Percentiles rank a stretch among this genome's conserved stretches.
phyloP scores from a whole-genome alignment of 2,113 vertebrate species.

The Pachycephala philippinensis region DNA sequence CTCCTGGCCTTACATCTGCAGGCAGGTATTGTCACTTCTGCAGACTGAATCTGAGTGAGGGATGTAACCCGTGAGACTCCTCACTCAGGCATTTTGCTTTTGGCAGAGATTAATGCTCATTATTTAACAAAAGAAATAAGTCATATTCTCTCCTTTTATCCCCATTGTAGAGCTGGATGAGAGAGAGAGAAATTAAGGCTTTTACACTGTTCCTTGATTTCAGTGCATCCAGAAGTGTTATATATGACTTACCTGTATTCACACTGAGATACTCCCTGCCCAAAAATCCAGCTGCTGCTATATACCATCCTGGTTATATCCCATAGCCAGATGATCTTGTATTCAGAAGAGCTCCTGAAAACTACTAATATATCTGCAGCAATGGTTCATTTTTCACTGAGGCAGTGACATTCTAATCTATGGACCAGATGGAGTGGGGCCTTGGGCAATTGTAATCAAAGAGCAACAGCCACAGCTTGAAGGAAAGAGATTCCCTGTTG shows the following conservation, averaged over 20 bases:
- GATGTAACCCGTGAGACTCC: neutral
- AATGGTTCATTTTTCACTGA: constrained; percentile 47
- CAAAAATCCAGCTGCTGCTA: neutral
- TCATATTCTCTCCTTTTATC: neutral
- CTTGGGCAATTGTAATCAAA: constrained; percentile 63
- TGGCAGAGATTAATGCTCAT: neutral
- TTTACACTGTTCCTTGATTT: neutral
- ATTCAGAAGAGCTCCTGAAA: constrained; percentile 9
- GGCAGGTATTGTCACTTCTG: neutral
- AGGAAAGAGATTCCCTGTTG: constrained; percentile 39
- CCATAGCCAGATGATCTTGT: neutral
- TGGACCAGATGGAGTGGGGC: constrained; percentile 51
- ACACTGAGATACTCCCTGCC: neutral
- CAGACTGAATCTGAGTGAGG: neutral
- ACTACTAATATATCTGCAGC: constrained; percentile 1
- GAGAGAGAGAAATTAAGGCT: neutral
- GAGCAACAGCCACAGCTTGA: constrained; percentile 27
- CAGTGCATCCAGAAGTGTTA: neutral
- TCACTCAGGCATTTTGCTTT: neutral
- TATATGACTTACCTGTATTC: neutral
- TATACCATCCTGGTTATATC: neutral
- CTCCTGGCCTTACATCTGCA: neutral
- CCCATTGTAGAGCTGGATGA: neutral
- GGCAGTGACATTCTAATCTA: constrained; percentile 49
- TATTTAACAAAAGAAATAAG: neutral